Percentiles rank a stretch among this genome's conserved stretches.
These are phyloP conservation scores for Ypsolopha scabrella DNA, from an alignment of 2,888 invertebrate genomes.

Conservation along the genomic window DNA sequence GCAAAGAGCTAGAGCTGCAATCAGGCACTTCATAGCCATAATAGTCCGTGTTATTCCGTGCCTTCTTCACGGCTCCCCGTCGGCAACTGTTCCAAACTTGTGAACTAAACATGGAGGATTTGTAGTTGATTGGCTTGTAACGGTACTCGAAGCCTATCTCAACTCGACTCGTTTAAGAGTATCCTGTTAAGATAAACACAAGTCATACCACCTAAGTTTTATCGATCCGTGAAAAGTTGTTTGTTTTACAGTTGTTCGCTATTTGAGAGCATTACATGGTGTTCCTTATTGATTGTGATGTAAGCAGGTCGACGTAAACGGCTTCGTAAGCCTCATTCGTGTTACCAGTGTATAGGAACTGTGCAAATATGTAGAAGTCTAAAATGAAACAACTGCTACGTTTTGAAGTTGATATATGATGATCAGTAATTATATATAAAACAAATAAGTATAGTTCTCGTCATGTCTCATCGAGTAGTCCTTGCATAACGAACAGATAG, in stretches of 20 bases:
- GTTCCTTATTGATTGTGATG: no score
- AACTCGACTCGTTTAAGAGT: slow-evolving; percentile 11
- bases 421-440: no score
- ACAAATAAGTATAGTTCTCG: no score
- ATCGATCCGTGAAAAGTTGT: slow-evolving; percentile 14
- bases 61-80: slow-evolving; percentile 23
- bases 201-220: slow-evolving; percentile 12
- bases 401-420: no score
- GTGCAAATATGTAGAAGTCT: no score
- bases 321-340: no score
- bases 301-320: no score
- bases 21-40: slow-evolving; percentile 32
- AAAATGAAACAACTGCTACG: no score
- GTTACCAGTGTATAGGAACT: no score
- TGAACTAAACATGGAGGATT: neutral
- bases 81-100: slow-evolving; percentile 17
- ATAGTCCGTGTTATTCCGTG: slow-evolving; percentile 18
- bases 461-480: slow-evolving; percentile 40
- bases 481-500: slow-evolving; percentile 61
- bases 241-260: neutral
- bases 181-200: slow-evolving; percentile 25
- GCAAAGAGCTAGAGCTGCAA: slow-evolving; percentile 41
- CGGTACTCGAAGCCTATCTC: slow-evolving; percentile 26
- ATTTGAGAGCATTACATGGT: no score
- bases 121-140: slow-evolving; percentile 11